Base-by-base conservation (phyloP, 2,113 vertebrate species). In the Xenopus laevis region DNA sequence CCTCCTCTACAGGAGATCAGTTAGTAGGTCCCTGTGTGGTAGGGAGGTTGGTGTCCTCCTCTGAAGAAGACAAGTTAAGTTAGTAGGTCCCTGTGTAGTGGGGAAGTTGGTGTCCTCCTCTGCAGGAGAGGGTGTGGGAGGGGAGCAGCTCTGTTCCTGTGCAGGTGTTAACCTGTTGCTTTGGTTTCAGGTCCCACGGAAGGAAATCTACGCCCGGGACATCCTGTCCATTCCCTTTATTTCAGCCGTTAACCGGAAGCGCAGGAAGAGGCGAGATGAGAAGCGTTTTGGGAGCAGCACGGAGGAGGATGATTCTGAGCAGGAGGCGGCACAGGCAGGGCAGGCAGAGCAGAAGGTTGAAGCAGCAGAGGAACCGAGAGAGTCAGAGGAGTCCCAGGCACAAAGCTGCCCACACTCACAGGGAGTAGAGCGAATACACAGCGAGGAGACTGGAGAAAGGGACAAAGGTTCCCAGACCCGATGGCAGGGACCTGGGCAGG, bases 191-290 rank as follows among this genome's bases (percentile, higher is more conserved):
- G 93, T 91, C 11, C 92, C 95, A 47, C 94, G 92, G 88, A 94
- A 92, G 81, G 96, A 94, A 73, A 91, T 93, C 13, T 91, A 89
- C 71, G 80, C 91, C 79, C 74, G 67, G 5, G 96, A 98, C 84
- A 93, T 96, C 88, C 91, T 98, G 88, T 86, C 94, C 81, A 90
- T 98, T 88, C 96, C 97, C 87, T 97, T 98, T 84, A 89, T 91
- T 90, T 96, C 97, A 13, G 96, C 95, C 0, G 95, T 95, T 18
- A 94, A 93, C 70, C 94, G 92, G 83, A 98, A 96, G 82, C 92
- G 96, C 76, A 93, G 91, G 82, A 98, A 96, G 83, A 91, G 92
- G 74, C 90, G 90, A 2, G 91, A 92, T 73, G 88, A 84, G 17
- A 92, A 92, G 30, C 88, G 91, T 4, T 72, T 93, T 66, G 92